Evolutionary conservation across 2,888 invertebrate species (phyloP), one percentile per base, ranked within the genome.

Genomic region (Clunio marinus): DNA sequence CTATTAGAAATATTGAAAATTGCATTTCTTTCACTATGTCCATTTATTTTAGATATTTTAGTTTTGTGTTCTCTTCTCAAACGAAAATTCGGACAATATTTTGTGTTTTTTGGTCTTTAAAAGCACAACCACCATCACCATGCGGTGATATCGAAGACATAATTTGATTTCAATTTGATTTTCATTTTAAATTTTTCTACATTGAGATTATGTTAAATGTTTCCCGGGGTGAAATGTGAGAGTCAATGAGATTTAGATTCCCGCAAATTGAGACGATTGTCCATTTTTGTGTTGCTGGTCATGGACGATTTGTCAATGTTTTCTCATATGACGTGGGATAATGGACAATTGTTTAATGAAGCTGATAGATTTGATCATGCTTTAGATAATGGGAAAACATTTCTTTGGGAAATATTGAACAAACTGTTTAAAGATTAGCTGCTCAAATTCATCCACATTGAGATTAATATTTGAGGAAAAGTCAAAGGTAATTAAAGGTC

Each of bases 101-200:
- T 41, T 15, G 15, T 41, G 13, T 41, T 15, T 15, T n/a, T 41
- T n/a, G n/a, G n/a, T n/a, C 41, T 13, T 15, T 41, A 13, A 51
- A 13, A 17, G 17, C 51, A 51, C 51, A 22, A 13, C 5, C 35
- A 8, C 35, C 13, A 13, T 32, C 35, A 32, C 35, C 17, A 51
- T 51, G 51, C 51, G 5, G 51, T 17, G 41, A 32, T 10, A 10
- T 4, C 22, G 3, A 7, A n/a, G 22, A 4, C 45, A 25, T 65
- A 65, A 65, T 65, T 65, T 65, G 45, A 65, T 65, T 65, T 65
- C 15, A 7, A 63, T 63, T 63, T 63, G 63, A 63, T 63, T 51
- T 51, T 63, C 45, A 24, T 65, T 65, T 65, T 45, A 65, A 46
- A 65, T 15, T 51, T 41, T 51, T 51, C 51, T 20, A n/a, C n/a